Evolutionary conservation across 2,113 vertebrate species (phyloP), one percentile per base, ranked within the genome.

Genomic region (Dipodomys merriami): DNA sequence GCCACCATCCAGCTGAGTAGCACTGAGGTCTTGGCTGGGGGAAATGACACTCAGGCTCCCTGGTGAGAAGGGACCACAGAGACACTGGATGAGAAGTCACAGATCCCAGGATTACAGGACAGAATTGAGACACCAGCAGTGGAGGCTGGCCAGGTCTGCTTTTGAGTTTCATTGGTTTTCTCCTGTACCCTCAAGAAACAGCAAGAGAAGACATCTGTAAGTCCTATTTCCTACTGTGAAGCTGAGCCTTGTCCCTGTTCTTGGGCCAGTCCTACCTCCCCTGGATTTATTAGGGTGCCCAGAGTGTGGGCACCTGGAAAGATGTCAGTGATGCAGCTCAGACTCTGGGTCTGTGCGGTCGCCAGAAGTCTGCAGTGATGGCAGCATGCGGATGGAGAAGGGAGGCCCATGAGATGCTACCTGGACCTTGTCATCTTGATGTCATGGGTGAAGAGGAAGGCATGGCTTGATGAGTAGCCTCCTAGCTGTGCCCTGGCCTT

Each of bases 151-250:
- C 67, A 10, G 62, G 25, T 7, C 23, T 80, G 35, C 62, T 60
- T 19, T 72, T 33, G 33, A 29, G 67, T 80, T 68, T n/a, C 33
- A 29, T 57, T 23, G 11, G 22, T 90, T 72, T 3, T 65, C 35
- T 93, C 69, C 74, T 72, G 69, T 81, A 91, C 94, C 95, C 91
- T 83, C 1, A 76, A 49, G 93, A 94, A 88, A 53, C 78, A 44
- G 35, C 46, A n/a, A 39, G 88, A 88, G 77, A 78, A 91, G 22
- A 68, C 60, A n/a, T 85, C 22, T 44, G 1, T 60, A 68, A 19
- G 78, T 71, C 15, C 0, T 11, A 20, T 84, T 88, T 86, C 83
- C 91, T 91, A 85, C 95, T 53, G 35, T 87, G 90, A 94, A 72
- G 79, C 87, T 0, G 0, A 65, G 44, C 78, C 33, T 86, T n/a